phyloP scores from a whole-genome alignment of 2,888 invertebrate species.

The Tenthredo notha region DNA sequence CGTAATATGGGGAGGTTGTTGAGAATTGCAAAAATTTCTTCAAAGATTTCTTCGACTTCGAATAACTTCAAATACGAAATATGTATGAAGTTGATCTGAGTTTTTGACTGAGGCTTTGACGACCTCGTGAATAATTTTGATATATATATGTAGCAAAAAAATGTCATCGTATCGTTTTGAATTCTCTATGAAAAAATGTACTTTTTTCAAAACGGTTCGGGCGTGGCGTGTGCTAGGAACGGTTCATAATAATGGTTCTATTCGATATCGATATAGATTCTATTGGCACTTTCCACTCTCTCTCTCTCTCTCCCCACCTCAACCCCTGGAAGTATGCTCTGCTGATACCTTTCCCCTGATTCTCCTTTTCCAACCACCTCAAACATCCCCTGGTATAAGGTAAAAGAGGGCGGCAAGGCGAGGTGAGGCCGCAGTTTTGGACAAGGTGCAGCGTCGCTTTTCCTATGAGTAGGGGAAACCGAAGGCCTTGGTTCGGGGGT shows the following conservation, averaged over 20 bases:
- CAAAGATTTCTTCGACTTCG: background rate
- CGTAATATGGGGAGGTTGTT: too few species aligned
- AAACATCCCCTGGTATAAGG: background rate
- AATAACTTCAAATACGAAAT: background rate
- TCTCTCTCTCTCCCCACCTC: constrained; percentile 41
- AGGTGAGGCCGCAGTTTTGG: constrained; percentile 57
- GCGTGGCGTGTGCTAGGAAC: constrained; percentile 48
- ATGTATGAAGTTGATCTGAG: background rate
- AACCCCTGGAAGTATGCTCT: constrained; percentile 18
- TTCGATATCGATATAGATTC: constrained; percentile 54
- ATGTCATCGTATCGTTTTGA: background rate
- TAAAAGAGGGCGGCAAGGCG: constrained; percentile 43
- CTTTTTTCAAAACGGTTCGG: constrained; percentile 8
- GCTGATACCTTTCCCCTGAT: constrained; percentile 44
- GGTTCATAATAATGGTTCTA: constrained; percentile 53
- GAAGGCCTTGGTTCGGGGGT: constrained; percentile 50
- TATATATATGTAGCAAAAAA: background rate
- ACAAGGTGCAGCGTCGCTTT: constrained; percentile 57
- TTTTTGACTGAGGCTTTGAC: background rate
- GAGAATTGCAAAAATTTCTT: background rate
- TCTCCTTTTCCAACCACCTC: constrained; percentile 53
- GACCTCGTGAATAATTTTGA: background rate
- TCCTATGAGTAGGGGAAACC: constrained; percentile 47
- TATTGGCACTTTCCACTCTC: constrained; percentile 56
- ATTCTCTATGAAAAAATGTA: background rate